phyloP scores from a whole-genome alignment of 2,113 vertebrate genomes.

The Phasianus colchicus region DNA sequence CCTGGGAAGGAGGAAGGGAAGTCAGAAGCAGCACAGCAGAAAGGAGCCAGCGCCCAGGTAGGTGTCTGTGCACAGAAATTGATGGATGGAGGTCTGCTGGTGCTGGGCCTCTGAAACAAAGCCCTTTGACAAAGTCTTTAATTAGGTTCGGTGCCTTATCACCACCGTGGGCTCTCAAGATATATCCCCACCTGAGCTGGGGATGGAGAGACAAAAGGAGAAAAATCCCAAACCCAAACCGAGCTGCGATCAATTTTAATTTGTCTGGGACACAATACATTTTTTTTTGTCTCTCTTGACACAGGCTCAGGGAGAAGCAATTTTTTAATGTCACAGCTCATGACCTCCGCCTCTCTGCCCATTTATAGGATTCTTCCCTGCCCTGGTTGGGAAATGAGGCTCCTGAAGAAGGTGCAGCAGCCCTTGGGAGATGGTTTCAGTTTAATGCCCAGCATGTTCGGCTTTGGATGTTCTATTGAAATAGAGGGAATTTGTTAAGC shows the following conservation, averaged over 20 bases:
- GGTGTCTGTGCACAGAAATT: background rate
- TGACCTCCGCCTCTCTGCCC: background rate
- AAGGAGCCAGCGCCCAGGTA: background rate
- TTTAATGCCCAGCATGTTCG: conserved; percentile 59
- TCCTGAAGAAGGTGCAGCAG: background rate
- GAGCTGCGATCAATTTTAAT: conserved; percentile 52
- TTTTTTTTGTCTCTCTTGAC: conserved; percentile 48
- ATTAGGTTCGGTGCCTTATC: conserved; percentile 29
- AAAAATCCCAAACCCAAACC: background rate
- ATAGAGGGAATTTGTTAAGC: conserved; percentile 67
- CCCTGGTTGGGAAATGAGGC: background rate
- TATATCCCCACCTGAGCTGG: background rate
- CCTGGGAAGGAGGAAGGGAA: background rate
- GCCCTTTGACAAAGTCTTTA: conserved; percentile 26
- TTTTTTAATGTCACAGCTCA: conserved; percentile 66
- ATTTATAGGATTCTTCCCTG: background rate
- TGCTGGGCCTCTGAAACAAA: conserved; percentile 27
- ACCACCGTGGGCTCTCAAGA: background rate
- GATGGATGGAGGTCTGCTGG: conserved; percentile 8
- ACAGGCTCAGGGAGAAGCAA: conserved; percentile 9
- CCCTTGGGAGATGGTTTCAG: conserved; percentile 34
- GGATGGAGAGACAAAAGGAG: conserved; percentile 6
- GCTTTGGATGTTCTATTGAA: conserved; percentile 62
- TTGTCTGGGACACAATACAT: background rate
- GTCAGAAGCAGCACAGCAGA: background rate